Base-by-base conservation (phyloP, 2,888 invertebrate species). In the Palloptera scutellata region DNA sequence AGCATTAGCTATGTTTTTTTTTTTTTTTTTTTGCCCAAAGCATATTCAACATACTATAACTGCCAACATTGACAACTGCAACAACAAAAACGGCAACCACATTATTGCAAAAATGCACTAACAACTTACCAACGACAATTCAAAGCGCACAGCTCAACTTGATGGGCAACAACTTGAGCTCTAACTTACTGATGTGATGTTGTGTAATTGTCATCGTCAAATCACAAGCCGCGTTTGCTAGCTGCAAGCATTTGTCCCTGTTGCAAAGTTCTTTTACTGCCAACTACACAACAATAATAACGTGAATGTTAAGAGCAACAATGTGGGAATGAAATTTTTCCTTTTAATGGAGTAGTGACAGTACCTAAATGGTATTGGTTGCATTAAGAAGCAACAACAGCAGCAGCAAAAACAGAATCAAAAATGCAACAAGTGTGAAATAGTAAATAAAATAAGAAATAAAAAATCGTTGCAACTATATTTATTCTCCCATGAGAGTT, bases 111-210 rank as follows among this genome's bases (percentile, higher is more conserved):
- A 48, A 2, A 48, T 15, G 15, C 53, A 52, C 52, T n/a, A 12
- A 52, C 52, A 52, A 12, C 12, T 9, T n/a, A 9, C 9, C 9
- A 52, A 15, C 13, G 15, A n/a, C 12, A 52, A 52, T 15, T 15
- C 30, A 2, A 55, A 55, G 30, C 20, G 30, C 57, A 19, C 57
- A 30, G 13, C 57, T 20, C 57, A 30, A 40, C 30, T 57, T 57
- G 57, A 57, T 40, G 57, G 57, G 57, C 15, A 57, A 57, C 11
- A 15, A 48, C 13, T 3, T 4, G 48, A 48, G 11, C 4, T n/a
- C 9, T 15, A n/a, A 15, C n/a, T 48, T 48, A 11, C 48, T 48
- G 48, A 13, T 48, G 48, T 11, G 13, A 8, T 48, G 48, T 48
- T 11, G 48, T 43, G 43, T 48, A 48, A n/a, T 48, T 48, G 48